These are phyloP conservation scores for Podabrus alpinus DNA, from an alignment of 2,888 invertebrate species.

Conservation along the genomic window DNA sequence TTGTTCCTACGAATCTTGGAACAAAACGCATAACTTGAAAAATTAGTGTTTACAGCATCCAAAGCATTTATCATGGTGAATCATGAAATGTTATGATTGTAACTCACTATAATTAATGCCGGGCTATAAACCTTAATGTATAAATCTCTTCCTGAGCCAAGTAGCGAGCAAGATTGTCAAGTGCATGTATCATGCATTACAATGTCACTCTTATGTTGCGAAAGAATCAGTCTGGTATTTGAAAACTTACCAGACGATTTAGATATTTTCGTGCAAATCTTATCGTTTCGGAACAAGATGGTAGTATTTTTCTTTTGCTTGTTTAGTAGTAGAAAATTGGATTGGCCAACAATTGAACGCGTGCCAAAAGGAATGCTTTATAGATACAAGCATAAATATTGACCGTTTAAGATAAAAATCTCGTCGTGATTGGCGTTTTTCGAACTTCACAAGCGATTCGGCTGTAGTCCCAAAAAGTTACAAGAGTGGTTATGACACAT, in stretches of 20 bases:
- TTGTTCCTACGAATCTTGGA: too few relatives aligned
- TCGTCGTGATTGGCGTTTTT: not conserved
- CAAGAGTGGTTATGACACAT: not conserved
- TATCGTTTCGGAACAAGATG: not conserved
- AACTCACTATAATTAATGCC: constrained; percentile 19
- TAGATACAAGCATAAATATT: not conserved
- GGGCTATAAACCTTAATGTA: constrained; percentile 12
- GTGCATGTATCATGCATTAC: not conserved
- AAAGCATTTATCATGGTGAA: constrained; percentile 8
- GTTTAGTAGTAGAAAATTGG: not conserved
- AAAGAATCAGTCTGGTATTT: not conserved
- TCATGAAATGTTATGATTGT: constrained; percentile 17
- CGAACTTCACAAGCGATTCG: not conserved
- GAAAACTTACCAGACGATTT: not conserved
- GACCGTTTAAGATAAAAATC: not conserved
- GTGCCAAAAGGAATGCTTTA: not conserved
- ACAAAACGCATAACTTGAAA: not conserved
- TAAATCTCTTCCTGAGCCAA: constrained; percentile 10
- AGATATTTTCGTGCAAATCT: not conserved
- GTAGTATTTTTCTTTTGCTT: not conserved
- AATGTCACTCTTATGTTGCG: not conserved
- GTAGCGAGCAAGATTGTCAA: not conserved
- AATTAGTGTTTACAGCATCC: not conserved
- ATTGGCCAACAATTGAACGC: not conserved
- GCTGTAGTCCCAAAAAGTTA: not conserved